Evolutionary conservation across 1,140 invertebrate species (phyloP).

Genomic region (Chrysopa pallens): DNA sequence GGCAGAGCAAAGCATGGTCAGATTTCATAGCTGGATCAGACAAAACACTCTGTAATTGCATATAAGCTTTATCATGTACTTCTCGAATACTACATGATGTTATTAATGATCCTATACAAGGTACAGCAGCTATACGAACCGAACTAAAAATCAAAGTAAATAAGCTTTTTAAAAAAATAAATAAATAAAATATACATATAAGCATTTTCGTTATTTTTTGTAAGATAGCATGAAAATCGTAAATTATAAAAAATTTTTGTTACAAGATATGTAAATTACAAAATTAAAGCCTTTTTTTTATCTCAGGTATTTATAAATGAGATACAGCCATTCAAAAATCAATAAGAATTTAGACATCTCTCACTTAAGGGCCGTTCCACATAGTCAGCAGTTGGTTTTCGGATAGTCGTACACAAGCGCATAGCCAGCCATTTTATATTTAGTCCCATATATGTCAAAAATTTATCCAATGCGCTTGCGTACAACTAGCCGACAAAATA

Average conservation of each 20-base stretch:
- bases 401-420: too few relatives aligned
- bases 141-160: constrained; percentile 23
- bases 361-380: too few relatives aligned
- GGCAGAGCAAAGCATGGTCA: constrained; percentile 23
- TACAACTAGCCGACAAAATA: too few relatives aligned
- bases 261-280: too few relatives aligned
- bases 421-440: too few relatives aligned
- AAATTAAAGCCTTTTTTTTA: too few relatives aligned
- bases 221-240: background rate
- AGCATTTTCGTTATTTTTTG: background rate
- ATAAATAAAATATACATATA: constrained; percentile 1
- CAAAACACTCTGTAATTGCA: constrained; percentile 49
- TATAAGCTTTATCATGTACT: constrained; percentile 48
- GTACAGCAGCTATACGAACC: constrained; percentile 42
- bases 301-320: too few relatives aligned
- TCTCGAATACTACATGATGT: constrained; percentile 32
- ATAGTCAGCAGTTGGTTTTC: too few relatives aligned
- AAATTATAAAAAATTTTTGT: background rate
- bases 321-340: too few relatives aligned
- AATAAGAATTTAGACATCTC: too few relatives aligned
- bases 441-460: too few relatives aligned
- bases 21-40: constrained; percentile 29
- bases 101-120: constrained; percentile 42
- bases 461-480: too few relatives aligned
- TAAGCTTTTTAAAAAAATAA: background rate